Evolutionary conservation across 2,113 vertebrate genomes (phyloP), one percentile per base, ranked within the genome.

Genomic region (Rousettus leschenaultii): DNA sequence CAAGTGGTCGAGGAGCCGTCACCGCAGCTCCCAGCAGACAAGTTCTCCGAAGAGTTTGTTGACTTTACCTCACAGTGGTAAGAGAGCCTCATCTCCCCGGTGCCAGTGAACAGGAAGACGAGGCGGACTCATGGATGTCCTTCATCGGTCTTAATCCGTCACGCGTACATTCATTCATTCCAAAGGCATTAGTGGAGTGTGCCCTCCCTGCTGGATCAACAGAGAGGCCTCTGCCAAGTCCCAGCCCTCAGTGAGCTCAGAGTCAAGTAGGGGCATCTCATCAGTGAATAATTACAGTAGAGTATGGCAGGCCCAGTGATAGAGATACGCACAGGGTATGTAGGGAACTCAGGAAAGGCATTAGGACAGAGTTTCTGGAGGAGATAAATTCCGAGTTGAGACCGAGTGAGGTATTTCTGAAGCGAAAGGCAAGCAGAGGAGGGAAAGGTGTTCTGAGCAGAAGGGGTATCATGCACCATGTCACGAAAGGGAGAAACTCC

Each of bases 1-100:
- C 99, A 99, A 98, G 99, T 99, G 98, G 99, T 99, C 84, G 99
- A 99, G 85, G 99, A 99, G 63, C 99, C 99, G 0, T 99, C 99
- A 0, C 99, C 99, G 0, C 99, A 99, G 96, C 99, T 99, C 92
- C 99, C 99, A 0, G 98, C 98, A 0, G 99, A 99, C 95, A 98
- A 98, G 94, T 99, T 99, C 98, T 99, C 99, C 0, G 98, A 98
- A 0, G 99, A 99, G 91, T 99, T 99, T 28, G 99, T 99, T 51
- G 99, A 99, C 98, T 99, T 99, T 99, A 99, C 99, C 98, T 99
- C 99, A 97, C 98, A 99, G 98, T 99, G 99, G 99, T 99, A 97
- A 98, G 98, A 87, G 0, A 66, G 22, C 63, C 35, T 26, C 19
- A 0, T 1, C 30, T 30, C 40, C 77, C 70, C 1, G 30, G 1